A percentile compares a stretch with the other conserved stretches of the same genome.
These are phyloP conservation scores for Melipona quadrifasciata DNA, from an alignment of 1,140 invertebrate species.

Conservation along the genomic window DNA sequence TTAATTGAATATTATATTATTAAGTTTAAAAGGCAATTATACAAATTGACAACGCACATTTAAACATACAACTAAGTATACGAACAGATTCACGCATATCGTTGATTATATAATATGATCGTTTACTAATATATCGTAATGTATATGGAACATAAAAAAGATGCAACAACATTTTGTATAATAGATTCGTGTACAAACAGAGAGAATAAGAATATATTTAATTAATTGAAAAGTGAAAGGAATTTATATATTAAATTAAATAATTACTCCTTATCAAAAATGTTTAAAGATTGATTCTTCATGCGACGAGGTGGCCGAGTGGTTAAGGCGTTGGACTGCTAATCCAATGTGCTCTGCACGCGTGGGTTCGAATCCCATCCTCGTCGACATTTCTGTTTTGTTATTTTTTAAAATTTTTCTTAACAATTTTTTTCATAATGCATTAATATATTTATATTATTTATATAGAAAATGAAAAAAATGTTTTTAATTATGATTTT, in stretches of 20 bases:
- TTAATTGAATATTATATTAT: too few species aligned
- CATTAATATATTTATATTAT: not conserved
- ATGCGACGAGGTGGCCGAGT: slow-evolving; percentile 92
- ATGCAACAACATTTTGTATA: too few species aligned
- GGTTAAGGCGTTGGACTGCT: slow-evolving; percentile 95
- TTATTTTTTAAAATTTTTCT: not conserved
- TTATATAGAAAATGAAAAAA: not conserved
- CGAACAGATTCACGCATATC: too few species aligned
- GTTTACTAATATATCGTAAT: too few species aligned
- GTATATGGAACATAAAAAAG: not conserved
- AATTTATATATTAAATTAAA: slow-evolving; percentile 1
- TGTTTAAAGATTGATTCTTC: slow-evolving; percentile 32
- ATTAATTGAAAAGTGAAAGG: not conserved
- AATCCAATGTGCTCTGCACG: slow-evolving; percentile 89
- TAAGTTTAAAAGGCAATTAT: not conserved
- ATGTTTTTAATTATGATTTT: not conserved
- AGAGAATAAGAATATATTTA: not conserved
- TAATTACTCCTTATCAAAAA: not conserved
- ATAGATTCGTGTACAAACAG: not conserved
- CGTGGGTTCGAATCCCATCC: slow-evolving; percentile 95
- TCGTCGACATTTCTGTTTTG: slow-evolving; percentile 83
- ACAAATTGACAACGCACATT: not conserved
- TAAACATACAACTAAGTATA: not conserved
- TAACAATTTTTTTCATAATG: not conserved
- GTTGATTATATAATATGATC: not conserved